phyloP scores from a whole-genome alignment of 2,797 vertebrate genomes.

The Kryptolebias ocellatus region DNA sequence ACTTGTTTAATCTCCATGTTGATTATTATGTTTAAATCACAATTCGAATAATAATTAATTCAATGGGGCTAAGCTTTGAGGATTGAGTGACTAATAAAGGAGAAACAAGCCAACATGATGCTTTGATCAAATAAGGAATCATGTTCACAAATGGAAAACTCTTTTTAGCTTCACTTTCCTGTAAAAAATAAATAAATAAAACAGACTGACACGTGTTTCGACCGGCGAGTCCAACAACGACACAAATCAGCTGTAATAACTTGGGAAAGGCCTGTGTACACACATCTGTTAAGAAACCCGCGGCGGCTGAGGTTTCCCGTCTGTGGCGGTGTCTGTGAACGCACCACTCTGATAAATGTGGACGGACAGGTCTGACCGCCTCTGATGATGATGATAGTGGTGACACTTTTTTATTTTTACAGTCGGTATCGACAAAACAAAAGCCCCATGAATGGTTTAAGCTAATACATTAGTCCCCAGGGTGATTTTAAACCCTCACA shows the following conservation, averaged over 20 bases:
- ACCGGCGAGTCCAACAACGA: neutral
- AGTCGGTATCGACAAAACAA: neutral
- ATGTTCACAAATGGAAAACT: neutral
- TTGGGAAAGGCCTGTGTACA: neutral
- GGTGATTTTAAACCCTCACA: fast-evolving
- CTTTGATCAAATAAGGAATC: too few relatives aligned
- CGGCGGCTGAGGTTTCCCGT: neutral
- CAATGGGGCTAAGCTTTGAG: too few relatives aligned
- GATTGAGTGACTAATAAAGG: too few relatives aligned
- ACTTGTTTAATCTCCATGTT: too few relatives aligned
- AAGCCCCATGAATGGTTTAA: fast-evolving
- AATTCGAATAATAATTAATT: too few relatives aligned
- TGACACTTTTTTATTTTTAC: neutral
- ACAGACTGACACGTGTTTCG: too few relatives aligned
- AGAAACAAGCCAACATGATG: too few relatives aligned
- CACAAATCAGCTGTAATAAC: neutral
- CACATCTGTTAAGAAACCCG: constrained; percentile 20
- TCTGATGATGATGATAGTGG: neutral
- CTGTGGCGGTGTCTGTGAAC: neutral
- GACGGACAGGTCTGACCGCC: constrained; percentile 68
- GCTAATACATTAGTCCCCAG: too few relatives aligned
- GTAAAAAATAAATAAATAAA: neutral
- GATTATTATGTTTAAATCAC: too few relatives aligned
- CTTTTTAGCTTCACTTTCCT: neutral
- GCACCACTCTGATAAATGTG: constrained; percentile 20